Percentiles rank a stretch among this genome's conserved stretches.
Evolutionary conservation across 2,797 vertebrate species (phyloP).

Genomic region (Eupleurogrammus muticus): DNA sequence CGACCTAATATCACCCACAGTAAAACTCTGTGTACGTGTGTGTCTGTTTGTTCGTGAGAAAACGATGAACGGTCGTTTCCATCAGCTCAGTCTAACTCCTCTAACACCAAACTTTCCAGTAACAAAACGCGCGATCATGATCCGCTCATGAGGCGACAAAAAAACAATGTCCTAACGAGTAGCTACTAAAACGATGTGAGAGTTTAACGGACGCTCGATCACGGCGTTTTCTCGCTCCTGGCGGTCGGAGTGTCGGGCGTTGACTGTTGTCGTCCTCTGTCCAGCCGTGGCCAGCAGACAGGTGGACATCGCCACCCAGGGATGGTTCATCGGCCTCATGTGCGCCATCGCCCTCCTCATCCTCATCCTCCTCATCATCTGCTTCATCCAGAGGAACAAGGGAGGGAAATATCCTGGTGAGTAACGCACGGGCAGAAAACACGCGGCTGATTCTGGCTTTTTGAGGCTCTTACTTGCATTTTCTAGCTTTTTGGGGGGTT

Average conservation of each 20-base stretch:
- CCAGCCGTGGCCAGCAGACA: conserved; percentile 95
- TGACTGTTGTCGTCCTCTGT: conserved; percentile 39
- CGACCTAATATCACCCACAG: conserved; percentile 46
- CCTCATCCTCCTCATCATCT: conserved; percentile 96
- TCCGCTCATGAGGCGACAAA: conserved; percentile 28
- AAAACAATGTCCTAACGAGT: conserved; percentile 34
- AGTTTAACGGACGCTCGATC: neutral
- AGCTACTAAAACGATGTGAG: conserved; percentile 2
- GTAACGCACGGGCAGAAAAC: conserved; percentile 24
- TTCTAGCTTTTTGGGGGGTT: too few relatives aligned
- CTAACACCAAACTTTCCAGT: conserved; percentile 43
- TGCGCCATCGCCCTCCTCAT: conserved; percentile 98
- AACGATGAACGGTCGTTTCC: neutral
- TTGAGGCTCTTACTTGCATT: too few relatives aligned
- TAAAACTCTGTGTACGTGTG: conserved; percentile 30
- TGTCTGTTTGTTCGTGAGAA: conserved; percentile 26
- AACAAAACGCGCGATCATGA: conserved; percentile 39
- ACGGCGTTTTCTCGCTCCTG: neutral
- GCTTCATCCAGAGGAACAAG: conserved; percentile 98
- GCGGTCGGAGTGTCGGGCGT: conserved; percentile 22
- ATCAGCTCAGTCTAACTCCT: conserved; percentile 50
- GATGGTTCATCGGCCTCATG: conserved; percentile 99
- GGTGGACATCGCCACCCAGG: conserved; percentile 98
- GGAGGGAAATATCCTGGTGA: conserved; percentile 99
- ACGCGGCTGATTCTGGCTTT: too few relatives aligned